Base-by-base conservation (phyloP, 2,888 invertebrate genomes). In the Saturnia pavonia region DNA sequence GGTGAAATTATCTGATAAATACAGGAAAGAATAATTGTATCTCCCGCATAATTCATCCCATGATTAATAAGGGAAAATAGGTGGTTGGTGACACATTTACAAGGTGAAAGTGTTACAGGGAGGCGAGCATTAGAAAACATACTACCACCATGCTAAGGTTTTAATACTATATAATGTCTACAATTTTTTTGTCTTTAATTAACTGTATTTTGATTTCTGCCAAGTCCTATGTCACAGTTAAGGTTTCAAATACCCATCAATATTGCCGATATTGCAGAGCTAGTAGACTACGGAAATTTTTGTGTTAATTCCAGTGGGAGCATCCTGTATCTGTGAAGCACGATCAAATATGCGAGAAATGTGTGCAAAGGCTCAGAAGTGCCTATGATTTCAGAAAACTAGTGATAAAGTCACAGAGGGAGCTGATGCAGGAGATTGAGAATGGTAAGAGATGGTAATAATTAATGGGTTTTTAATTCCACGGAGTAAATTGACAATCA, bases 291-390 rank as follows among this genome's bases (percentile, higher is more conserved):
- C 57, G 60, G 45, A 48, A 40, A 22, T 0, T 25, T 12, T 45
- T 43, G 4, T 63, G 16, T 51, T 42, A 2, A 22, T 74, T 75
- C 8, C 73, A 86, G 85, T 84, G 79, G 78, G 74, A 81, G 14
- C 72, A 74, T 16, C 74, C 78, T 0, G 78, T 76, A 0, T 73
- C 75, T 0, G 22, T 69, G 12, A 69, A 72, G 3, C 27, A 45
- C 8, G 72, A 72, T 51, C 70, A 72, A 11, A 65, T 72, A n/a
- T 72, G 72, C 54, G 63, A 51, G 0, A 43, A 14, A 19, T 72
- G 72, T 60, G 63, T 72, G 4, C 22, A 57, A 16, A 69, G 27
- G 27, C 63, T 72, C n/a, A 45, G 63, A 19, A 67, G 69, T 65
- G 72, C 72, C 0, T 63, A 14, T 9, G 22, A 11, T 2, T 72